Evolutionary conservation across 2,888 invertebrate species (phyloP), one percentile per base, ranked within the genome.

Genomic region (Lamellibrachia columna): DNA sequence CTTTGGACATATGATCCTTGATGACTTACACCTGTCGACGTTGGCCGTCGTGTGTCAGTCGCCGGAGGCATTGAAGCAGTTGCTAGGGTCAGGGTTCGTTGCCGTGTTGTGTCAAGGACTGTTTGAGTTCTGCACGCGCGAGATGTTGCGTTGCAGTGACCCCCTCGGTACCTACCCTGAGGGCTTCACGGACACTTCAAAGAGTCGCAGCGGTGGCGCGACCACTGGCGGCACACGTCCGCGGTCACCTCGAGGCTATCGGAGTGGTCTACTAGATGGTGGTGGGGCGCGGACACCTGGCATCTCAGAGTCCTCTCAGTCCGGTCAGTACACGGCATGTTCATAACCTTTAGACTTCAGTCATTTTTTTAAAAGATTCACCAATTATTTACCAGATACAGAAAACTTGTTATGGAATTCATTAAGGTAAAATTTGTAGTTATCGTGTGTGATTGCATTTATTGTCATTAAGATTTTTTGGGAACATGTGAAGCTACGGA

Each of bases 1-100:
- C 75, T 94, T 96, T 90, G 94, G 94, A 91, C 94, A 95, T 93
- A 94, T 96, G 94, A 94, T 94, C 93, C 94, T 96, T 90, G 95
- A 96, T 92, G 95, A 95, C 92, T 93, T 95, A 90, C 98, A 98
- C 96, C 97, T 98, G 94, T 97, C 98, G 95, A 98, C 98, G 2
- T 97, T 98, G 53, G 98, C 98, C 0, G 97, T 98, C 94, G 98
- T 98, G 8, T 98, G 98, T 95, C 98, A 98, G 97, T 98, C 98
- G 2, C 98, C 98, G 0, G 97, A 97, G 53, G 98, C 98, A 92
- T 97, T 98, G 40, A 97, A 97, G 95, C 98, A 98, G 95, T 97
- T 99, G 94, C 97, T 98, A 93, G 98, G 98, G 96, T 98, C 98
- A 0, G 97, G 98, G 53, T 97, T 98, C 93, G 98, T 96, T 3